Conservation (phyloP, 2,113 vertebrate genomes). For the Sminthopsis crassicaudata region DNA sequence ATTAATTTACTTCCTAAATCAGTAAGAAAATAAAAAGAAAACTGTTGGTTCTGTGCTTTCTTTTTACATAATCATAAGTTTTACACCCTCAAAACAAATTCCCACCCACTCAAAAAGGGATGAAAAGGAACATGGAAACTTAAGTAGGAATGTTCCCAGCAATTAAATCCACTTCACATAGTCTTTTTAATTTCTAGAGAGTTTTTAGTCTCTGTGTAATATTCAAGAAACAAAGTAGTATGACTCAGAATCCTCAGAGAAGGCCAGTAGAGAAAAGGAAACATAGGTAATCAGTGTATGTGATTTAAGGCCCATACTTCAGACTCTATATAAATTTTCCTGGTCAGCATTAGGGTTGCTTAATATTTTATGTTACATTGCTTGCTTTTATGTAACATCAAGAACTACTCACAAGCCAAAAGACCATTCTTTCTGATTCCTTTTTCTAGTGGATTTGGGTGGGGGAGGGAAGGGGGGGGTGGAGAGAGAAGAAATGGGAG, state of each 20-base stretch:
- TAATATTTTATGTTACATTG: conserved; percentile 83
- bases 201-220: conserved; percentile 43
- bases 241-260: conserved; percentile 60
- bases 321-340: conserved; percentile 81
- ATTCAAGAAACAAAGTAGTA: conserved; percentile 54
- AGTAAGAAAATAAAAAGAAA: conserved; percentile 15
- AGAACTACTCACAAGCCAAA: conserved; percentile 74
- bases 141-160: background rate
- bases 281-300: conserved; percentile 65
- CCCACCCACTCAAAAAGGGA: background rate
- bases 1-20: conserved; percentile 46
- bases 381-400: conserved; percentile 79
- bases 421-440: conserved; percentile 33
- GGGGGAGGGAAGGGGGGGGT: too few species aligned
- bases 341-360: conserved; percentile 77
- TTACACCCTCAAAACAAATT: conserved; percentile 24
- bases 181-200: conserved; percentile 50
- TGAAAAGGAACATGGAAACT: background rate
- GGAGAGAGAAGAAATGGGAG: conserved; percentile 5
- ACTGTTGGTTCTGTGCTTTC: background rate
- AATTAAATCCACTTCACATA: conserved; percentile 18
- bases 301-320: conserved; percentile 81
- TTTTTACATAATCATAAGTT: conserved; percentile 37
- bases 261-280: conserved; percentile 73
- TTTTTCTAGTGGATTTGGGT: conserved; percentile 9